These are phyloP conservation scores for Halictus ligatus DNA, from an alignment of 2,888 invertebrate species.

Conservation along the genomic window DNA sequence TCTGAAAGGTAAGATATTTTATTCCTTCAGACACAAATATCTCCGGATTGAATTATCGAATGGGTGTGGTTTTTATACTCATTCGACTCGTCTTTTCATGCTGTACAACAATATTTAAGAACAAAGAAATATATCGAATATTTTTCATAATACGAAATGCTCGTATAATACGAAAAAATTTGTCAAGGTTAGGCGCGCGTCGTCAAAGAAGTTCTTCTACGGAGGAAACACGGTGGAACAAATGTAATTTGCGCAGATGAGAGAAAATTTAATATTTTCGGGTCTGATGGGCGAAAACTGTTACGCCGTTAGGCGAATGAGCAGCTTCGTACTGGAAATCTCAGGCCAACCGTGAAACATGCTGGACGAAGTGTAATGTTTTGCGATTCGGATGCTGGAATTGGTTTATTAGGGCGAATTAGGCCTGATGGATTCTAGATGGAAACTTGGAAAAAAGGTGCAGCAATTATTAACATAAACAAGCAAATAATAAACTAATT, in stretches of 20 bases:
- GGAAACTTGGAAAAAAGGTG: background rate
- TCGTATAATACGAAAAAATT: too few relatives aligned
- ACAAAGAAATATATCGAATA: too few relatives aligned
- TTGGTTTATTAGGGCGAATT: background rate
- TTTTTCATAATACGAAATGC: too few relatives aligned
- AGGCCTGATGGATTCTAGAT: background rate
- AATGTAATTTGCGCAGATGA: background rate
- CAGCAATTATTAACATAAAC: too few relatives aligned
- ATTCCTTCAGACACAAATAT: too few relatives aligned
- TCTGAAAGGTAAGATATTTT: too few relatives aligned
- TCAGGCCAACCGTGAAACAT: background rate
- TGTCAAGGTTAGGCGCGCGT: background rate
- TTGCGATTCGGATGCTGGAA: background rate
- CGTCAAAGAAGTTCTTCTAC: background rate
- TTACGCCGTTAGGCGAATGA: background rate
- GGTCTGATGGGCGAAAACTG: background rate
- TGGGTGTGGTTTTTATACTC: too few relatives aligned
- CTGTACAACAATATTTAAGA: too few relatives aligned
- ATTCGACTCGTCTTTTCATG: too few relatives aligned
- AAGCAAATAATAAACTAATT: too few relatives aligned
- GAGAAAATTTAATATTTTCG: background rate
- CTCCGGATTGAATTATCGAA: too few relatives aligned
- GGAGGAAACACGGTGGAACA: background rate
- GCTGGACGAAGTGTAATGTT: background rate
- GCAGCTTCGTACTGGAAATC: background rate